Percentiles rank a stretch among this genome's conserved stretches.
Evolutionary conservation across 2,888 invertebrate genomes (phyloP).

Genomic region (Melanargia galathea): DNA sequence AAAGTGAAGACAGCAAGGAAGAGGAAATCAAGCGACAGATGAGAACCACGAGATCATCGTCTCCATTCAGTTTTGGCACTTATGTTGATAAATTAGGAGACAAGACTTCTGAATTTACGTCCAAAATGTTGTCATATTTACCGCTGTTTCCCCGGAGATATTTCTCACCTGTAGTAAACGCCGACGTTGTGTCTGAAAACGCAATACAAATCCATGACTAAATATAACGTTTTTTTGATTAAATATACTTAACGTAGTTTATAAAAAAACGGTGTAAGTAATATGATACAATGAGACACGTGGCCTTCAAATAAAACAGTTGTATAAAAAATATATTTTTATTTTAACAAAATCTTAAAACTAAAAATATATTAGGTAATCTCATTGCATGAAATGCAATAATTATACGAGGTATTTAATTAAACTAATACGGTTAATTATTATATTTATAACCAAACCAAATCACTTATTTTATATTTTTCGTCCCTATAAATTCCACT

Average conservation of each 20-base stretch:
- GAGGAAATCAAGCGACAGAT: slow-evolving; percentile 41
- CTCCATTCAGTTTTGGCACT: slow-evolving; percentile 50
- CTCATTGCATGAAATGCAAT: background rate
- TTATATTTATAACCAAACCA: background rate
- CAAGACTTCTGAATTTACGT: slow-evolving; percentile 45
- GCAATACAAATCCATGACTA: slow-evolving; percentile 2
- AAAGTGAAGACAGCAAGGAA: slow-evolving; percentile 54
- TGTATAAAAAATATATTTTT: background rate
- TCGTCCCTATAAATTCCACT: background rate
- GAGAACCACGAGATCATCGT: slow-evolving; percentile 49
- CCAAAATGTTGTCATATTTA: slow-evolving; percentile 52
- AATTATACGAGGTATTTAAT: too few species aligned
- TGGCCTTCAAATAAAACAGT: slow-evolving; percentile 4
- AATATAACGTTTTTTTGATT: background rate
- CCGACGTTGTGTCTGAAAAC: background rate
- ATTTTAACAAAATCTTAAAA: slow-evolving; percentile 18
- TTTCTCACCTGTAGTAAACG: slow-evolving; percentile 11
- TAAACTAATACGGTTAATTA: too few species aligned
- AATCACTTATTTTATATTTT: background rate
- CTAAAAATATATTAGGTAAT: background rate
- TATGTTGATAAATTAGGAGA: slow-evolving; percentile 50
- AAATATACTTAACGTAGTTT: background rate
- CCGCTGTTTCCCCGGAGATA: slow-evolving; percentile 57
- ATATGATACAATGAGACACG: too few species aligned
- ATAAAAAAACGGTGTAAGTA: too few species aligned